Percentiles rank a stretch among this genome's conserved stretches.
phyloP scores from a whole-genome alignment of 2,888 invertebrate genomes.

The Acrobasis consociella region DNA sequence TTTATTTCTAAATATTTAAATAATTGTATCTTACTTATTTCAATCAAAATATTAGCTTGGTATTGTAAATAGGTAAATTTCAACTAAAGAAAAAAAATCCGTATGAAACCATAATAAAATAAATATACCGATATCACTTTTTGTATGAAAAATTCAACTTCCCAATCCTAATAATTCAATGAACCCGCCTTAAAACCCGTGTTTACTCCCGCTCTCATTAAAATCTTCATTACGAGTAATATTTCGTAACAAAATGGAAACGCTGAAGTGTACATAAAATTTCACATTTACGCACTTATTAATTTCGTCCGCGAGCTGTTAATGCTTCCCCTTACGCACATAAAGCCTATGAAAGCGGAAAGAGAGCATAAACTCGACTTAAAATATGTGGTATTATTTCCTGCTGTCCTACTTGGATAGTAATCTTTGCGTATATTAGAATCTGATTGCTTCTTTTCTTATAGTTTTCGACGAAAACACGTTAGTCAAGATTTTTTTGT shows the following conservation, averaged over 20 bases:
- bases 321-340: conserved; percentile 16
- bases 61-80: too few species aligned
- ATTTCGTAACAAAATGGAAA: neutral
- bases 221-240: neutral
- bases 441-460: neutral
- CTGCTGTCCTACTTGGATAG: conserved; percentile 1
- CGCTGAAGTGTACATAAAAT: conserved; percentile 8
- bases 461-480: neutral
- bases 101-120: too few species aligned
- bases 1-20: too few species aligned
- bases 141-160: too few species aligned
- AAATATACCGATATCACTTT: too few species aligned
- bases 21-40: too few species aligned
- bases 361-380: conserved; percentile 13
- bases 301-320: conserved; percentile 15
- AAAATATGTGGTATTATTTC: conserved; percentile 20
- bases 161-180: neutral
- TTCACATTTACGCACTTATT: conserved; percentile 19
- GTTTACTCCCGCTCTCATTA: neutral
- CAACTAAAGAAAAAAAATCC: too few species aligned
- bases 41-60: too few species aligned
- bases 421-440: conserved; percentile 16
- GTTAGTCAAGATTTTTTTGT: neutral
- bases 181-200: neutral
- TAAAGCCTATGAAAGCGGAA: conserved; percentile 19